Evolutionary conservation across 2,797 vertebrate species (phyloP), one percentile per base, ranked within the genome.

Genomic region (Neoniphon sammara): DNA sequence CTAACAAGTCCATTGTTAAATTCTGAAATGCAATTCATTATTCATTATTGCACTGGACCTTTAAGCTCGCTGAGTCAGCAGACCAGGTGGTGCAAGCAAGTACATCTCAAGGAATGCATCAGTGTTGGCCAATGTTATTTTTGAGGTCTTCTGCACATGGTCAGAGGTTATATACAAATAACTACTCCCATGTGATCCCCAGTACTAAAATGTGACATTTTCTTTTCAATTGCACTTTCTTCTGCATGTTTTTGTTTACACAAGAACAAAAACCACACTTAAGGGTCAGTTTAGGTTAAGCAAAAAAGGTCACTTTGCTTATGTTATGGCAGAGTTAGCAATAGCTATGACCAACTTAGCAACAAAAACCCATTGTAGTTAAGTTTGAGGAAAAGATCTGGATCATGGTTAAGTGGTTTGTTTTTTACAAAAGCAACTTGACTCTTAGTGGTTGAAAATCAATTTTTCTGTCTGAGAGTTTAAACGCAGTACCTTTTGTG

Each of bases 391-490:
- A 58, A 84, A 74, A 63, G 74, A 42, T 58, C 49, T 7, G 23
- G 39, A 36, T 81, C 75, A 21, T 77, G 66, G 71, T 72, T 62
- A 47, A 70, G 78, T 64, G 46, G n/a, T 79, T 77, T 81, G 70
- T 72, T 78, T 75, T 62, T 59, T n/a, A n/a, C 47, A 47, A 73
- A 42, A 54, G 70, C 72, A 49, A 53, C 11, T n/a, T 39, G 30
- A 61, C 9, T 23, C 25, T 70, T 17, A 27, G 75, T 72, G 76
- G 83, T 73, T 73, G 76, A 25, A 73, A 65, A 84, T 80, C 25
- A 47, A 73, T 81, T 60, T 75, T 64, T 11, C 42, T 5, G 39
- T 66, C 31, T 53, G 46, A 6, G 63, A 39, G 31, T 12, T 23
- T 21, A 25, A 66, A 31, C 54, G 27, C 54, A 65, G 66, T 20